phyloP scores from a whole-genome alignment of 2,797 vertebrate species.

The Decapterus maruadsi region DNA sequence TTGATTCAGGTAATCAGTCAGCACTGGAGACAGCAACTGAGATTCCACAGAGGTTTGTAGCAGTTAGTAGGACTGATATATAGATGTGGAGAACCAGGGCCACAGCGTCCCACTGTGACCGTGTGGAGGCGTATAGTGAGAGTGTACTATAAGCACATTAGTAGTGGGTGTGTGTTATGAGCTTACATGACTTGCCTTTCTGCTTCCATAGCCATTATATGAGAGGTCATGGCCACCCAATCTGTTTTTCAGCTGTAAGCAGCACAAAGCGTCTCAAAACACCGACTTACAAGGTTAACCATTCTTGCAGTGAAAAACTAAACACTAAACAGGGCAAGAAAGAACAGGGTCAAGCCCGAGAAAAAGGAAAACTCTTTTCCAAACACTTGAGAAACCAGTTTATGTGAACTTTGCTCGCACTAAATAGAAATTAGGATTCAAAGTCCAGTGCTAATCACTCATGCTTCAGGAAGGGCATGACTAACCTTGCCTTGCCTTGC shows the following conservation, averaged over 20 bases:
- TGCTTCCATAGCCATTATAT: slow-evolving; percentile 4
- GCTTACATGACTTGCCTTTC: not conserved
- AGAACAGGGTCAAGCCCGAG: slow-evolving; percentile 2
- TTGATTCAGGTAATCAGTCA: slow-evolving; percentile 59
- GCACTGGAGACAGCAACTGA: slow-evolving; percentile 55
- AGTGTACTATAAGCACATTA: not conserved
- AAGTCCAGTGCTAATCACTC: slow-evolving; percentile 34
- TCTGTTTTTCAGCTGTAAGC: slow-evolving; percentile 30
- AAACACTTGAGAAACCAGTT: slow-evolving; percentile 35
- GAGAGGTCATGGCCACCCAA: slow-evolving; percentile 24
- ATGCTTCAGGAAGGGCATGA: slow-evolving; percentile 6
- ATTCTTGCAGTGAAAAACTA: slow-evolving; percentile 30
- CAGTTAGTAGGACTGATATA: slow-evolving; percentile 24
- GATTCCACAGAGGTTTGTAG: slow-evolving; percentile 60
- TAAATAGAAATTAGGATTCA: slow-evolving; percentile 19
- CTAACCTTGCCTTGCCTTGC: slow-evolving; percentile 6
- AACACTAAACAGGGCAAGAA: not conserved
- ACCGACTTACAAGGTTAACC: slow-evolving; percentile 24
- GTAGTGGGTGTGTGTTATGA: not conserved
- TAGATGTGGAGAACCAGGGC: slow-evolving; percentile 36
- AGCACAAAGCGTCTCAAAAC: slow-evolving; percentile 46
- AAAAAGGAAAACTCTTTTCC: slow-evolving; percentile 22
- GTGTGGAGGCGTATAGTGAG: not conserved
- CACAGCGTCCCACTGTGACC: slow-evolving; percentile 16
- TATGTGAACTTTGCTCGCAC: slow-evolving; percentile 57